These are phyloP conservation scores for Ariopsis seemanni DNA, from an alignment of 2,113 vertebrate species.

Conservation along the genomic window DNA sequence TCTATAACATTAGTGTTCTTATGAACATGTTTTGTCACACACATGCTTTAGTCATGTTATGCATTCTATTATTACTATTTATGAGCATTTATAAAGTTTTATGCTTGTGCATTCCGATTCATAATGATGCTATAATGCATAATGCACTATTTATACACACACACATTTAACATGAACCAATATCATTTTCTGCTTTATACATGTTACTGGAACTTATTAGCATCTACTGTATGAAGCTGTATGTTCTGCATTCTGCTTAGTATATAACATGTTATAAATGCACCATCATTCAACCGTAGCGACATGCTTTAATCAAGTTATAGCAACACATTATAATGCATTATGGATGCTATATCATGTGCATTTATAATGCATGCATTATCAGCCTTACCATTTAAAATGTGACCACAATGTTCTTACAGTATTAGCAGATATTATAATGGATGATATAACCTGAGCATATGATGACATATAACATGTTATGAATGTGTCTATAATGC, in stretches of 20 bases:
- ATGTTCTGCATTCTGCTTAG: background rate
- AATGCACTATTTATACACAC: too few relatives aligned
- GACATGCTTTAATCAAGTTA: background rate
- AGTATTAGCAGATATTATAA: background rate
- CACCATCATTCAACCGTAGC: background rate
- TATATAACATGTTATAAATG: background rate
- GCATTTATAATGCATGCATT: background rate
- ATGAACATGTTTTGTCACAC: background rate
- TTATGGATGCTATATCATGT: background rate
- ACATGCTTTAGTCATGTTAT: background rate
- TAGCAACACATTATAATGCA: background rate
- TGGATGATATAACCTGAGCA: background rate
- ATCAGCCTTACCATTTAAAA: background rate
- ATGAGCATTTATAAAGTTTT: too few relatives aligned
- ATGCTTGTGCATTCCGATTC: too few relatives aligned
- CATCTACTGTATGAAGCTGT: background rate
- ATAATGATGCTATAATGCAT: too few relatives aligned
- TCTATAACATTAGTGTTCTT: background rate
- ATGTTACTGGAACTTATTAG: background rate
- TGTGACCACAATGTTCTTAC: background rate
- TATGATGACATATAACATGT: background rate
- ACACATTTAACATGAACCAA: too few relatives aligned
- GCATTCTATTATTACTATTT: too few relatives aligned
- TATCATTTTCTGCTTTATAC: background rate
- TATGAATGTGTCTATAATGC: background rate